These are phyloP conservation scores for Andrena hattorfiana DNA, from an alignment of 2,888 invertebrate species.

Conservation along the genomic window DNA sequence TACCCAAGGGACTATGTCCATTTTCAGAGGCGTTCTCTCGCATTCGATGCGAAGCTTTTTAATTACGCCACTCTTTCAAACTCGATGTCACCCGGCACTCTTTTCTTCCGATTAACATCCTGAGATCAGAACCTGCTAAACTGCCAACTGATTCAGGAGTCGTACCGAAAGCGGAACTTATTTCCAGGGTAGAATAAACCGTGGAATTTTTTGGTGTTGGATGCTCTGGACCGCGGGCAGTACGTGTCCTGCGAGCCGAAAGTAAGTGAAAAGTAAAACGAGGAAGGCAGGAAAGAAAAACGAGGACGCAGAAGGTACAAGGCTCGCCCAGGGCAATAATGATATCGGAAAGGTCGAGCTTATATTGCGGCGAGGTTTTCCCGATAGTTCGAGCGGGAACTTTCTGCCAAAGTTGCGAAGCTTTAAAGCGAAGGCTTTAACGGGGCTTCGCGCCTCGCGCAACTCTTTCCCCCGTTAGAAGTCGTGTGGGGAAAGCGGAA, in stretches of 20 bases:
- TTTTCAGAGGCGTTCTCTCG: slow-evolving; percentile 19
- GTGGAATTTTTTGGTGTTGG: slow-evolving; percentile 15
- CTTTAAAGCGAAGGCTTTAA: slow-evolving; percentile 81
- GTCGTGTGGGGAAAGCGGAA: slow-evolving; percentile 50
- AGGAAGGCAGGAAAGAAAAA: slow-evolving; percentile 66
- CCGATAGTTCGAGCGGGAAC: slow-evolving; percentile 81
- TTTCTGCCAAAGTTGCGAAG: slow-evolving; percentile 79
- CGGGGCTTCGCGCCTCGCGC: slow-evolving; percentile 76
- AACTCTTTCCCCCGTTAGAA: slow-evolving; percentile 56
- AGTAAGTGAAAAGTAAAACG: slow-evolving; percentile 75
- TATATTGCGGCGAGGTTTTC: slow-evolving; percentile 76
- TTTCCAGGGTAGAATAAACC: slow-evolving; percentile 32
- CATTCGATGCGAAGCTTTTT: slow-evolving; percentile 32
- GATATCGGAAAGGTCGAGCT: slow-evolving; percentile 78
- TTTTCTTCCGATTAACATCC: background rate
- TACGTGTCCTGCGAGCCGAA: slow-evolving; percentile 67
- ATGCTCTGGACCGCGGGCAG: slow-evolving; percentile 17
- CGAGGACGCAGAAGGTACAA: slow-evolving; percentile 70
- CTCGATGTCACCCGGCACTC: slow-evolving; percentile 1
- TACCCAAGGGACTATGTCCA: slow-evolving; percentile 33
- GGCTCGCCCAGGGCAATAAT: slow-evolving; percentile 76
- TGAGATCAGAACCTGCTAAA: slow-evolving; percentile 8
- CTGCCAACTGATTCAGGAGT: slow-evolving; percentile 46
- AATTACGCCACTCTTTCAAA: slow-evolving; percentile 18
- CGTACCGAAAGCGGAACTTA: slow-evolving; percentile 15